These are phyloP conservation scores for Ashinkailepas kermadecensis DNA, from an alignment of 2,888 invertebrate genomes.

Conservation along the genomic window DNA sequence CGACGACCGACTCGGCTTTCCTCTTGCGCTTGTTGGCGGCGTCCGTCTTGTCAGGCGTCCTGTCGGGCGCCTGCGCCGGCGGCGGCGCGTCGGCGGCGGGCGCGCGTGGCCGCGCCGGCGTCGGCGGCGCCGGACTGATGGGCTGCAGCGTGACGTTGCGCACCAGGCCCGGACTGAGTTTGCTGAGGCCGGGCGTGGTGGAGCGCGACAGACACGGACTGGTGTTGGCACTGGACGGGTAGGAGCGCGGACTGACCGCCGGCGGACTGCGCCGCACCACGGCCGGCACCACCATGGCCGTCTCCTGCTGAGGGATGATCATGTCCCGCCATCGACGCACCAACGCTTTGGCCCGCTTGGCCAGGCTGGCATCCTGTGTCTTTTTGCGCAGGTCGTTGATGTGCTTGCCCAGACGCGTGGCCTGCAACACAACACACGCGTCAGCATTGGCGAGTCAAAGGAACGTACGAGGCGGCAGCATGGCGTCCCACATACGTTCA, in stretches of 20 bases:
- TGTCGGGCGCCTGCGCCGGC: constrained; percentile 25
- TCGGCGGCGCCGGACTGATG: constrained; percentile 37
- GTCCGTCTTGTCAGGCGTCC: constrained; percentile 25
- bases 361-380: constrained; percentile 72
- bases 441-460: no score
- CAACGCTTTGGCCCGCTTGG: constrained; percentile 81
- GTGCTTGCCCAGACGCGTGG: constrained; percentile 87
- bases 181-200: constrained; percentile 40
- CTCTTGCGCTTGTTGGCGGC: constrained; percentile 46
- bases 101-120: constrained; percentile 34
- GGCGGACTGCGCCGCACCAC: constrained; percentile 24
- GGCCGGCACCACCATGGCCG: constrained; percentile 22
- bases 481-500: no score
- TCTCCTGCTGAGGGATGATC: constrained; percentile 43
- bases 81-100: constrained; percentile 28
- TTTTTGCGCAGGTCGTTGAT: constrained; percentile 85
- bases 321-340: constrained; percentile 88
- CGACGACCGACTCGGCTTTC: constrained; percentile 29
- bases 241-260: constrained; percentile 28
- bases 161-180: constrained; percentile 8
- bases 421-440: constrained; percentile 49
- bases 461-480: no score
- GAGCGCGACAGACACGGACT: constrained; percentile 39
- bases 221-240: constrained; percentile 41
- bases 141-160: constrained; percentile 35